phyloP scores from a whole-genome alignment of 2,113 vertebrate species.

The Hydrochoerus hydrochaeris region DNA sequence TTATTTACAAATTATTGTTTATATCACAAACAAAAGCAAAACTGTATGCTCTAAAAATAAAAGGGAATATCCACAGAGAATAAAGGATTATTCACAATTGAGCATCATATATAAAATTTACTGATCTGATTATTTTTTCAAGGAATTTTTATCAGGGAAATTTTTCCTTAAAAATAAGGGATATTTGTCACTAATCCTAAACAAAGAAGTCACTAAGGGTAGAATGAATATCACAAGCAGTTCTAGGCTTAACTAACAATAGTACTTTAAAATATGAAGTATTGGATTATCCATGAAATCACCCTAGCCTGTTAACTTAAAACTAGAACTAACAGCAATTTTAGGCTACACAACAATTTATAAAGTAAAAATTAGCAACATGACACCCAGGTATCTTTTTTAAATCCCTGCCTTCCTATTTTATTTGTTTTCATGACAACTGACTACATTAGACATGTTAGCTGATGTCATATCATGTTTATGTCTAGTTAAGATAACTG shows the following conservation, averaged over 20 bases:
- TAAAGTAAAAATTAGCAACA: background rate
- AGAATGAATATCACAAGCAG: background rate
- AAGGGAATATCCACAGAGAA: background rate
- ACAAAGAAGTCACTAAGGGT: slow-evolving; percentile 29
- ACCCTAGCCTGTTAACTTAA: background rate
- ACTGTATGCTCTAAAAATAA: background rate
- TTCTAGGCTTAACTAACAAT: background rate
- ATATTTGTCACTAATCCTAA: background rate
- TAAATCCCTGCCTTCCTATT: background rate
- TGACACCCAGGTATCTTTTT: background rate
- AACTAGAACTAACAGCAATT: background rate
- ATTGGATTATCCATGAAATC: background rate
- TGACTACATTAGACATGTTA: background rate
- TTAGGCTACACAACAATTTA: background rate
- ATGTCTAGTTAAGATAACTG: slow-evolving; percentile 21
- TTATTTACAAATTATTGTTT: background rate
- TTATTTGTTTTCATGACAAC: background rate
- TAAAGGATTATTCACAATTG: background rate
- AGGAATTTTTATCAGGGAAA: slow-evolving; percentile 3
- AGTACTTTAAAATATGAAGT: background rate
- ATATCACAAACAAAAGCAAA: background rate
- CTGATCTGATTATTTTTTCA: background rate
- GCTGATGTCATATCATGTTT: background rate
- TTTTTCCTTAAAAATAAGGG: slow-evolving; percentile 27
- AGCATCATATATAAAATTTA: background rate